A percentile compares a stretch with the other conserved stretches of the same genome.
Evolutionary conservation across 2,113 vertebrate species (phyloP).

Genomic region (Sterrhoptilus dennistouni): DNA sequence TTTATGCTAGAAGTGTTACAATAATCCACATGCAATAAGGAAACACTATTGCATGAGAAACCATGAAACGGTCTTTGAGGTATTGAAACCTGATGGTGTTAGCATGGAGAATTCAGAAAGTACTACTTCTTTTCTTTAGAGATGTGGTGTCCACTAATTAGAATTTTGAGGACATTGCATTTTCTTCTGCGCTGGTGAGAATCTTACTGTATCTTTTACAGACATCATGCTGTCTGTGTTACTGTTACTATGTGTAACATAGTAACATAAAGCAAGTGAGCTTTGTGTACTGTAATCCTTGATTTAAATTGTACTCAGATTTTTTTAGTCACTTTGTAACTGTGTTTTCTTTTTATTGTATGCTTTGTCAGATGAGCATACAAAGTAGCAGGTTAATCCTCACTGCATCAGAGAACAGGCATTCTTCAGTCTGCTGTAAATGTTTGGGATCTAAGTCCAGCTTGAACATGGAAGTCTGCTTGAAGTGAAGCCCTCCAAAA

Average conservation of each 20-base stretch:
- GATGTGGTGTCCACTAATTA: not conserved
- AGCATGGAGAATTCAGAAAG: not conserved
- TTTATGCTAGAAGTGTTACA: slow-evolving; percentile 25
- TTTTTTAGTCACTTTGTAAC: not conserved
- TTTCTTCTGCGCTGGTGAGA: not conserved
- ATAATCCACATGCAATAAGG: not conserved
- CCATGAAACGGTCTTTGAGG: not conserved
- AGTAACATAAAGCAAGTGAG: not conserved
- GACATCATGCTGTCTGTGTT: not conserved
- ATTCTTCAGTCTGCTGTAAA: not conserved
- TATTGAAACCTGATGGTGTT: not conserved
- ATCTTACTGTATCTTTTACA: not conserved
- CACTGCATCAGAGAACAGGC: not conserved
- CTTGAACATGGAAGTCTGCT: not conserved
- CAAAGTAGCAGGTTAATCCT: not conserved
- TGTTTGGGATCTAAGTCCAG: not conserved
- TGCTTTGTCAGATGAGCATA: not conserved
- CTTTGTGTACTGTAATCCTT: not conserved
- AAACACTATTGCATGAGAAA: not conserved
- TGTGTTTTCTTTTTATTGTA: not conserved
- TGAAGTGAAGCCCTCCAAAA: not conserved
- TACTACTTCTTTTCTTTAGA: not conserved
- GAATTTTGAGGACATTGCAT: not conserved
- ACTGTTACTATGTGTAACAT: not conserved
- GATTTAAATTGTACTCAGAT: not conserved